phyloP scores from a whole-genome alignment of 1,140 invertebrate genomes.

The Drosophila equinoxialis region DNA sequence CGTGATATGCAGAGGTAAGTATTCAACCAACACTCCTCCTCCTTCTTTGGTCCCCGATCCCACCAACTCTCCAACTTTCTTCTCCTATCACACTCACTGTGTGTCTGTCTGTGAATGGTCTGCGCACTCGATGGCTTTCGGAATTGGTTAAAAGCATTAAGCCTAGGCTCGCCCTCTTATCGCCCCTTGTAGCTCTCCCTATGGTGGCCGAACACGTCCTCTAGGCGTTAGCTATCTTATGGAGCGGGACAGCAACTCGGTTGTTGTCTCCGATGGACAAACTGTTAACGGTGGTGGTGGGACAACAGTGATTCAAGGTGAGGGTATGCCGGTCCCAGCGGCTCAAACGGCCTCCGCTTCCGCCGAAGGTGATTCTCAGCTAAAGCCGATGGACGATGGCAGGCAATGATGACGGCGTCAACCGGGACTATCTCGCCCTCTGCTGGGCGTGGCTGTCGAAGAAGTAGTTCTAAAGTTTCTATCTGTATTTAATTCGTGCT shows the following conservation, averaged over 20 bases:
- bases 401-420: slow-evolving; percentile 35
- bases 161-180: slow-evolving; percentile 78
- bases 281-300: slow-evolving; percentile 52
- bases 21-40: neutral
- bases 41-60: slow-evolving; percentile 29
- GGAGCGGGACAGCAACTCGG: slow-evolving; percentile 68
- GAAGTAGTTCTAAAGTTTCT: slow-evolving; percentile 51
- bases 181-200: slow-evolving; percentile 82
- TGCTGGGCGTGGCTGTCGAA: slow-evolving; percentile 40
- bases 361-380: slow-evolving; percentile 28
- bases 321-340: slow-evolving; percentile 63
- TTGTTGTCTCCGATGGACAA: slow-evolving; percentile 51
- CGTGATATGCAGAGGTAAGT: slow-evolving; percentile 79
- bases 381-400: slow-evolving; percentile 23
- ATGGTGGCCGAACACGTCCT: slow-evolving; percentile 79
- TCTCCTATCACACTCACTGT: slow-evolving; percentile 14
- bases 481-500: slow-evolving; percentile 68
- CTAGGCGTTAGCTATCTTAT: slow-evolving; percentile 82
- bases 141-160: slow-evolving; percentile 77
- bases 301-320: slow-evolving; percentile 38
- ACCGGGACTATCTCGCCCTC: slow-evolving; percentile 2
- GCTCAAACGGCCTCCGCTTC: slow-evolving; percentile 61
- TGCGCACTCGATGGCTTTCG: slow-evolving; percentile 6
- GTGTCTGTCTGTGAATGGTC: neutral
- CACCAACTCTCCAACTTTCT: slow-evolving; percentile 1